Evolutionary conservation across 2,113 vertebrate species (phyloP).

Genomic region (Syngnathus typhle): DNA sequence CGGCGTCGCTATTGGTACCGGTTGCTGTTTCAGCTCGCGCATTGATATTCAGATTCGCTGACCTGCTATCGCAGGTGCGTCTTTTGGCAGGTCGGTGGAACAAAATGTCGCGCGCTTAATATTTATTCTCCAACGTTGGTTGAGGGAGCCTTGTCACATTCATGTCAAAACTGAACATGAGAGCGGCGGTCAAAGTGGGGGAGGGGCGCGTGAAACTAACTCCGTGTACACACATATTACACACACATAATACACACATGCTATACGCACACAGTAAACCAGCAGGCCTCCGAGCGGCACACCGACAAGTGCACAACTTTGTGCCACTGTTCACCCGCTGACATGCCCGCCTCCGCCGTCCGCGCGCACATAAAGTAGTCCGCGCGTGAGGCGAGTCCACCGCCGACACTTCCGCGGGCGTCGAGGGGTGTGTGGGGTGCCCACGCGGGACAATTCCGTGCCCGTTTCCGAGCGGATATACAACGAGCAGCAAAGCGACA

Average conservation of each 20-base stretch:
- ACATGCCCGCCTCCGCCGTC: conserved; percentile 28
- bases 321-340: conserved; percentile 59
- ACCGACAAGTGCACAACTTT: conserved; percentile 77
- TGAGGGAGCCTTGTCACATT: conserved; percentile 68
- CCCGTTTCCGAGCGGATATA: conserved; percentile 37
- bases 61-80: conserved; percentile 43
- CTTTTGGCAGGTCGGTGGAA: neutral
- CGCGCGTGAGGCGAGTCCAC: conserved; percentile 1
- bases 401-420: conserved; percentile 10
- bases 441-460: conserved; percentile 35
- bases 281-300: conserved; percentile 65
- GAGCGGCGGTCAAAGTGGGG: conserved; percentile 65
- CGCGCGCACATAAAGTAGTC: conserved; percentile 14
- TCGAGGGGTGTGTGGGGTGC: conserved; percentile 13
- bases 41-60: conserved; percentile 1
- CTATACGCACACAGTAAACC: conserved; percentile 15
- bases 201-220: conserved; percentile 73
- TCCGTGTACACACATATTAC: conserved; percentile 39
- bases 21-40: conserved; percentile 2
- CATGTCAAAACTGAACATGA: conserved; percentile 62
- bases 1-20: neutral
- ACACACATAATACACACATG: conserved; percentile 18
- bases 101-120: neutral
- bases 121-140: neutral
- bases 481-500: conserved; percentile 50